Evolutionary conservation across 2,113 vertebrate genomes (phyloP).

Genomic region (Rhinoderma darwinii): DNA sequence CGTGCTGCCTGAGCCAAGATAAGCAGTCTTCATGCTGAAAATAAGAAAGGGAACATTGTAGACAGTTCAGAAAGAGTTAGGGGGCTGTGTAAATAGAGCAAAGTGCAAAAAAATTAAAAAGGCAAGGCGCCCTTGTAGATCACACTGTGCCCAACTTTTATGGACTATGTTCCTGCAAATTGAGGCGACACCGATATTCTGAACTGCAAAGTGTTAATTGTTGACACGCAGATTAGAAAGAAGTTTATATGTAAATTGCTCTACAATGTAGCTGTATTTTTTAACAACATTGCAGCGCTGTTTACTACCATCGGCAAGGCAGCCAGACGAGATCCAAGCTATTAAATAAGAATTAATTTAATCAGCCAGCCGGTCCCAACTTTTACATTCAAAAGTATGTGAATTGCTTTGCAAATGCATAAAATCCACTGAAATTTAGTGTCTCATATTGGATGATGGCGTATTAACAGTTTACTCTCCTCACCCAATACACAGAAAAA

Average conservation of each 20-base stretch:
- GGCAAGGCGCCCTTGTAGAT: neutral
- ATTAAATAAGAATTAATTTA: slow-evolving; percentile 53
- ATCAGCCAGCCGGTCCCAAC: slow-evolving; percentile 38
- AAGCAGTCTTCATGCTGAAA: neutral
- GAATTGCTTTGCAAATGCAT: slow-evolving; percentile 20
- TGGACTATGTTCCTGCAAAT: neutral
- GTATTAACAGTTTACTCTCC: too few species aligned
- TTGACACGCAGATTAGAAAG: slow-evolving; percentile 29
- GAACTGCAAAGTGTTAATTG: slow-evolving; percentile 15
- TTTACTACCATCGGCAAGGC: slow-evolving; percentile 41
- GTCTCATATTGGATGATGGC: too few species aligned
- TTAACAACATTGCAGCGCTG: slow-evolving; percentile 27
- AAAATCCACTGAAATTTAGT: neutral
- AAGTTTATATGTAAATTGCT: slow-evolving; percentile 43
- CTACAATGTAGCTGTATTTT: slow-evolving; percentile 22
- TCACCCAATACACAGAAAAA: too few species aligned
- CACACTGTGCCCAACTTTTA: neutral
- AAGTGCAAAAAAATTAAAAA: too few species aligned
- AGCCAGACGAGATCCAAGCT: slow-evolving; percentile 42
- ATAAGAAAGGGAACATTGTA: neutral
- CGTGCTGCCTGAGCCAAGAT: neutral
- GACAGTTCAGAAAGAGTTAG: neutral
- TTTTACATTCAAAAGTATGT: slow-evolving; percentile 30
- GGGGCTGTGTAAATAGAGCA: too few species aligned
- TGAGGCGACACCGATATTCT: neutral